These are phyloP conservation scores for Ennomos fuscantarius DNA, from an alignment of 2,888 invertebrate genomes.

Conservation along the genomic window DNA sequence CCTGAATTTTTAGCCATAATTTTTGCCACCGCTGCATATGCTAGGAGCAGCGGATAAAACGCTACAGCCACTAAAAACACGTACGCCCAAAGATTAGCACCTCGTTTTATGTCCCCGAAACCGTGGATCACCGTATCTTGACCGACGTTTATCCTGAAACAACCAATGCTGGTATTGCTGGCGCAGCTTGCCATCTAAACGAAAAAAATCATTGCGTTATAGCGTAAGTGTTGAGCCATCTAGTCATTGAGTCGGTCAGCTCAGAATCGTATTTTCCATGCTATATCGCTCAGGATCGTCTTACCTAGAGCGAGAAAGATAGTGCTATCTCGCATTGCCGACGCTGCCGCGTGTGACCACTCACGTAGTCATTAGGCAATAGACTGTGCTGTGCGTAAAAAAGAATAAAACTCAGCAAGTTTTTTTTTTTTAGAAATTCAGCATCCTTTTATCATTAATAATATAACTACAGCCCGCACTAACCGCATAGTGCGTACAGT, in stretches of 20 bases:
- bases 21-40: slow-evolving; percentile 56
- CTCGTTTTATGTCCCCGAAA: slow-evolving; percentile 72
- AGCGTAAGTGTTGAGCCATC: slow-evolving; percentile 19
- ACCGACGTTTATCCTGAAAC: slow-evolving; percentile 70
- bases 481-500: no score
- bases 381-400: no score
- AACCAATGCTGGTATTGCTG: slow-evolving; percentile 22
- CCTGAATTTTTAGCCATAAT: slow-evolving; percentile 55
- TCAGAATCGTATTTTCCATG: no score
- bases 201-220: slow-evolving; percentile 29
- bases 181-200: slow-evolving; percentile 37
- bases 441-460: no score
- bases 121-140: slow-evolving; percentile 61
- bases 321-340: no score
- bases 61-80: slow-evolving; percentile 59
- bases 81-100: slow-evolving; percentile 67
- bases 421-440: no score
- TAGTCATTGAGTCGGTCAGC: slow-evolving; percentile 24
- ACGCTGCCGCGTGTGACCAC: no score
- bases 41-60: slow-evolving; percentile 63
- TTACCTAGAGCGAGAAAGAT: no score
- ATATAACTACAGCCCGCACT: no score
- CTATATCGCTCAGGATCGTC: no score
- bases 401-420: no score
- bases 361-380: no score